Evolutionary conservation across 2,113 vertebrate species (phyloP).

Genomic region (Illadopsis cleaveri): DNA sequence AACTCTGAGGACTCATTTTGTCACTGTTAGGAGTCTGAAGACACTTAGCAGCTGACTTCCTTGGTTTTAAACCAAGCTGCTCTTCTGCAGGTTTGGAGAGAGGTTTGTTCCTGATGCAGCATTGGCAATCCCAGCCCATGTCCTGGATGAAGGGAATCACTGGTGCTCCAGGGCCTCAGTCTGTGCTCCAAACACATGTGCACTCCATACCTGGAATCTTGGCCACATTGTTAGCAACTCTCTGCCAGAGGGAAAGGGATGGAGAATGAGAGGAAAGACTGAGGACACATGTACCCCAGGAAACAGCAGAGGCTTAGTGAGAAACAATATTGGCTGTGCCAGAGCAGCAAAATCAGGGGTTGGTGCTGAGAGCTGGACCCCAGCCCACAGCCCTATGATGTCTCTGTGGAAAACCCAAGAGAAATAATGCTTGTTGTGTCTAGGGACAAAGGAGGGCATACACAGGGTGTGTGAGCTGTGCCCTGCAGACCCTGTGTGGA

Average conservation of each 20-base stretch:
- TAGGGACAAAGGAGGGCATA: not conserved
- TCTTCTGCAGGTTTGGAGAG: not conserved
- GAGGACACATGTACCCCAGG: not conserved
- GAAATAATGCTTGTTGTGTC: not conserved
- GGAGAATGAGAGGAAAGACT: not conserved
- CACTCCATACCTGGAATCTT: not conserved
- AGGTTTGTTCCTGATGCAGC: not conserved
- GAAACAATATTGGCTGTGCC: not conserved
- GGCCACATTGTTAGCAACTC: fast-evolving
- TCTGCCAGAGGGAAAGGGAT: not conserved
- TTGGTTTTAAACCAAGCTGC: not conserved
- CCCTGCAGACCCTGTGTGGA: not conserved
- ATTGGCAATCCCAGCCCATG: not conserved
- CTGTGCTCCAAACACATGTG: not conserved
- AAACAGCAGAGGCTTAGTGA: not conserved
- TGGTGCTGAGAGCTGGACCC: not conserved
- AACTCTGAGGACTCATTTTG: not conserved
- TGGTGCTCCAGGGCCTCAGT: not conserved
- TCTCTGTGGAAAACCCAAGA: not conserved
- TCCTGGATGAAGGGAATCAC: not conserved
- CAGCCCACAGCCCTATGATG: fast-evolving
- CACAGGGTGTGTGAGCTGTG: not conserved
- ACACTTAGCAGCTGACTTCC: not conserved
- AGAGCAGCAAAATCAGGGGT: not conserved
- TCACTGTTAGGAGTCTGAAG: not conserved